Base-by-base conservation (phyloP, 2,113 vertebrate genomes). In the Lipophrys pholis region DNA sequence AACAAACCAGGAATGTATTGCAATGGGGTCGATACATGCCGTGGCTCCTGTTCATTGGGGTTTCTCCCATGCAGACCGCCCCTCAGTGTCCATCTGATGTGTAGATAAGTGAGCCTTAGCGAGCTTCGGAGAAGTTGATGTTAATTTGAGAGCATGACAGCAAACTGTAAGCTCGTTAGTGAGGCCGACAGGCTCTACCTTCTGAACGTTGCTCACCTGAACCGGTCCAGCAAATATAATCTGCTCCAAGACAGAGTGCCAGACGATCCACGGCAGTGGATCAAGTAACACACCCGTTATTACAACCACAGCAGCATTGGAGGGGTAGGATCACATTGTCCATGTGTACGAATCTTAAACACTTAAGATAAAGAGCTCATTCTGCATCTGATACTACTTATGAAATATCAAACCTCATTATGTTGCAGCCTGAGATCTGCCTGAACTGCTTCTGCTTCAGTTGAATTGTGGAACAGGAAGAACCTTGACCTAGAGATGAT, bases 161-260 rank as follows among this genome's bases (percentile, higher is more conserved):
- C 21, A 6, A 7, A 3, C 41, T 40, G 10, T 77, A 77, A 83
- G 80, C 80, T 82, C 17, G 62, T 77, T 80, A 80, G 60, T 17
- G 17, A 65, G 46, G 43, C 39, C 65, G 61, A 54, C 15, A 67
- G 50, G n/a, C 8, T 41, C 60, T 17, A 5, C 14, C 6, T 30
- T 30, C 7, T 48, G 5, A 61, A 50, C 3, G 8, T 15, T 39
- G 39, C 10, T 7, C 41, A 42, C 7, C 41, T 42, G 41, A 7
- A 42, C 6, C 41, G 41, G 41, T 42, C 10, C 41, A 42, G 41
- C 41, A 42, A 30, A 30, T 30, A 30, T 30, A 30, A 30, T 4
- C 21, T 30, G 21, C 21, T 30, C 17, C 1, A 40, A 17, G 5
- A 45, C 6, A 53, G 0, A n/a, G 2, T 17, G n/a, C 21, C 1